A percentile compares a stretch with the other conserved stretches of the same genome.
Evolutionary conservation across 2,113 vertebrate genomes (phyloP).

Genomic region (Carassius auratus): DNA sequence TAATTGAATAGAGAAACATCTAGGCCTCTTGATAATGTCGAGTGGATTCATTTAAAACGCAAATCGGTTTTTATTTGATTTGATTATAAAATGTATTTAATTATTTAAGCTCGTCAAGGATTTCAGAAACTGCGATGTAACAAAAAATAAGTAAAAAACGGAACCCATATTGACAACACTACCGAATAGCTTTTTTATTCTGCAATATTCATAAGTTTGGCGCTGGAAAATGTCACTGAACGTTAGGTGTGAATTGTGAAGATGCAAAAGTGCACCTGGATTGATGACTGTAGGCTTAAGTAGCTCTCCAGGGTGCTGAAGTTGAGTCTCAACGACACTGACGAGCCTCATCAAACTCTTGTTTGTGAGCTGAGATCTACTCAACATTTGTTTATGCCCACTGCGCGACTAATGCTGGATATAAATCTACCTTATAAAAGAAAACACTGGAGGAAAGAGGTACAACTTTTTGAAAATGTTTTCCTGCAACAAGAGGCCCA

Average conservation of each 20-base stretch:
- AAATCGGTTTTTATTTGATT: constrained; percentile 4
- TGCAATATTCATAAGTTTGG: background rate
- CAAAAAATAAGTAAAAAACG: background rate
- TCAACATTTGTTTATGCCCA: constrained; percentile 13
- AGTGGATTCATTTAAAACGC: constrained; percentile 6
- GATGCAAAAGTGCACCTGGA: constrained; percentile 48
- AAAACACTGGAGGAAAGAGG: constrained; percentile 9
- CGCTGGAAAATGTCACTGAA: constrained; percentile 14
- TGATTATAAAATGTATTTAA: constrained; percentile 27
- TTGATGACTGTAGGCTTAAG: constrained; percentile 66
- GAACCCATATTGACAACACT: background rate
- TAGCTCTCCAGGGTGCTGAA: constrained; percentile 83
- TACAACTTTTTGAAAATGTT: constrained; percentile 35
- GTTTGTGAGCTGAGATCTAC: constrained; percentile 24
- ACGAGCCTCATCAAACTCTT: constrained; percentile 35
- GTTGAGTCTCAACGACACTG: constrained; percentile 48
- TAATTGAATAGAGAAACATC: constrained; percentile 64
- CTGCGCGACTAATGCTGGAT: constrained; percentile 1
- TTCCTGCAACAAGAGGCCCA: constrained; percentile 45
- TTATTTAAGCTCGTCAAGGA: background rate
- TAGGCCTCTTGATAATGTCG: constrained; percentile 40
- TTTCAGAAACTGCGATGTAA: background rate
- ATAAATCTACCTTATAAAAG: background rate
- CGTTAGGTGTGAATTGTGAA: constrained; percentile 40
- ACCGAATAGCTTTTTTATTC: background rate